These are phyloP conservation scores for Ditula angustiorana DNA, from an alignment of 2,888 invertebrate species.

Conservation along the genomic window DNA sequence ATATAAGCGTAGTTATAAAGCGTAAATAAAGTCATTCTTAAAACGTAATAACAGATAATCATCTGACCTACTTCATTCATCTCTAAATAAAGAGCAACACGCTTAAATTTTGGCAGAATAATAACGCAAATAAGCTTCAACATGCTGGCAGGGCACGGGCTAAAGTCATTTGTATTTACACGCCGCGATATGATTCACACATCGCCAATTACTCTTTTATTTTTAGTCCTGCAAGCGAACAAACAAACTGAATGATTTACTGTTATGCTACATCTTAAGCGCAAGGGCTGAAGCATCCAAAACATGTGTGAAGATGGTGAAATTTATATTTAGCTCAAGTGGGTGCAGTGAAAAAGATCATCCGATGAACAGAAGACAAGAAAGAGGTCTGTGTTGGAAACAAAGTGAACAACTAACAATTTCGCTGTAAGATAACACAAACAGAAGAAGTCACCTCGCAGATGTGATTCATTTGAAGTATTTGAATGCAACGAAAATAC, in stretches of 20 bases:
- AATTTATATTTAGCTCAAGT: slow-evolving; percentile 52
- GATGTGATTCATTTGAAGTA: slow-evolving; percentile 30
- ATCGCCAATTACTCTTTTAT: slow-evolving; percentile 22
- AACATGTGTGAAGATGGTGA: slow-evolving; percentile 27
- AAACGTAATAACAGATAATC: not conserved
- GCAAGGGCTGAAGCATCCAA: slow-evolving; percentile 17
- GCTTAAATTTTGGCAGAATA: not conserved
- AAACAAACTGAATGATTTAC: slow-evolving; percentile 38
- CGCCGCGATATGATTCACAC: slow-evolving; percentile 34
- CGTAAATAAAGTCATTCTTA: not conserved
- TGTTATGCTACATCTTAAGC: slow-evolving; percentile 30
- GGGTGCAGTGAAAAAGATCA: slow-evolving; percentile 23
- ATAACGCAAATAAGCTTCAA: slow-evolving; percentile 16
- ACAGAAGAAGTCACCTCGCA: slow-evolving; percentile 11
- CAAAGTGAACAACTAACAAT: not conserved
- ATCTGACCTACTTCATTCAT: slow-evolving; percentile 1
- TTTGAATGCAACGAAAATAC: slow-evolving; percentile 25
- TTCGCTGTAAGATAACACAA: not conserved
- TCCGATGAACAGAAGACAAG: not conserved
- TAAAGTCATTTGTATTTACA: slow-evolving; percentile 8
- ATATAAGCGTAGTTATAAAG: too few relatives aligned
- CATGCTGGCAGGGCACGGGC: slow-evolving; percentile 20
- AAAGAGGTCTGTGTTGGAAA: not conserved
- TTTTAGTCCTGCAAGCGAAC: slow-evolving; percentile 17
- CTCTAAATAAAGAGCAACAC: slow-evolving; percentile 3